Base-by-base conservation (phyloP, 2,797 vertebrate genomes). In the Triplophysa bombifrons region DNA sequence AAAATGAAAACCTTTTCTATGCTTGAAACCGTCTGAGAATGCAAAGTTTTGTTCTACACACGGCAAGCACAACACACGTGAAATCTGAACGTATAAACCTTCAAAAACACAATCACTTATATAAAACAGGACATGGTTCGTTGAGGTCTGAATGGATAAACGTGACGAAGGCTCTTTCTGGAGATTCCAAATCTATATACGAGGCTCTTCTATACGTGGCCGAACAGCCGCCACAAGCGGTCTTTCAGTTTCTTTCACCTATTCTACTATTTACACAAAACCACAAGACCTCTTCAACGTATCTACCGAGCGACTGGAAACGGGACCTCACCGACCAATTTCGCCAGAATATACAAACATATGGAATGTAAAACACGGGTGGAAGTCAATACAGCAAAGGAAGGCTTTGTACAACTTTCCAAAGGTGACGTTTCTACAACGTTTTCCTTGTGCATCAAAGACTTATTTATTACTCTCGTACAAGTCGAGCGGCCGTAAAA, bases 181-280 rank as follows among this genome's bases (percentile, higher is more conserved):
- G 72, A 46, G 48, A 48, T 10, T 12, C 46, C 2, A 44, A 82
- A 44, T 46, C 80, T 50, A 44, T 60, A 70, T 66, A 75, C 77
- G 66, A 71, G 30, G 46, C 56, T 72, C 16, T 70, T 78, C 38
- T 78, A 78, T 75, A 66, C 1, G 1, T 27, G 67, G n/a, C 34
- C 71, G 72, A 78, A 81, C 61, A 83, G 71, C 67, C 34, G 22
- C 71, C 66, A 78, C 66, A 71, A 63, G 48, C 78, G 48, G 30
- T 83, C 82, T 74, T 58, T 64, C 61, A 81, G 60, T 71, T 76
- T 72, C 77, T 77, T 66, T 81, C 75, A 78, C 27, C 22, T 75
- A 41, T 80, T 83, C 67, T 72, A 69, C 75, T 83, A 79, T 85
- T 83, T 83, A 83, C 81, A 72, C 58, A 68, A 74, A 81, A 79